Base-by-base conservation (phyloP, 2,888 invertebrate species). In the Hirudinaria manillensis region DNA sequence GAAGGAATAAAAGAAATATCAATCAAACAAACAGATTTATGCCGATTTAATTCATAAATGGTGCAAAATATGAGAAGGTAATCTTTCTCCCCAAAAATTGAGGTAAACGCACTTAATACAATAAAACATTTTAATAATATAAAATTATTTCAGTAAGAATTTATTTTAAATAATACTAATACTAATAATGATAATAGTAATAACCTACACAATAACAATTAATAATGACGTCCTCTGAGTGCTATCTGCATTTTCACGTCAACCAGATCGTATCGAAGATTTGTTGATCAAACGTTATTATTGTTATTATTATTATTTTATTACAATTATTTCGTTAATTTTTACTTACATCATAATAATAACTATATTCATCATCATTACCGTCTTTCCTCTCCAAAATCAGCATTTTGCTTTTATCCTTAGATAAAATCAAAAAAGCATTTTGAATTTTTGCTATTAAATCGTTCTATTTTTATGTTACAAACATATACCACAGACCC, bases 271-370 rank as follows among this genome's bases (percentile, higher is more conserved):
- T 61, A 61, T 61, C 3, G 24, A 24, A 61, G 24, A 61, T 61
- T 61, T 61, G 45, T 61, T 27, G 29, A 27, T 56, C n/a, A 56
- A 56, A 6, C 27, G 13, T 56, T 56, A 56, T 56, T 56, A 56
- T 56, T 56, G 13, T 56, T 56, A 56, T 56, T 56, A 56, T 56
- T 56, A 56, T 56, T 56, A 56, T 56, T 56, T 7, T 13, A 56
- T 56, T 56, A 56, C 13, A 7, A 56, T 56, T 56, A 56, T 56
- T 56, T n/a, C n/a, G n/a, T n/a, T n/a, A n/a, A 56, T 56, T 56
- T 7, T 56, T 56, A 56, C 21, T 56, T 24, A 24, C 27, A 56
- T 56, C 13, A 56, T 56, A 7, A 56, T 56, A 7, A 56, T 56
- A 7, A 56, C 13, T 56, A 36, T 36, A 6, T 6, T 36, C 10